Percentiles rank a stretch among this genome's conserved stretches.
Conservation (phyloP, 2,113 vertebrate species). For the Mellivora capensis region DNA sequence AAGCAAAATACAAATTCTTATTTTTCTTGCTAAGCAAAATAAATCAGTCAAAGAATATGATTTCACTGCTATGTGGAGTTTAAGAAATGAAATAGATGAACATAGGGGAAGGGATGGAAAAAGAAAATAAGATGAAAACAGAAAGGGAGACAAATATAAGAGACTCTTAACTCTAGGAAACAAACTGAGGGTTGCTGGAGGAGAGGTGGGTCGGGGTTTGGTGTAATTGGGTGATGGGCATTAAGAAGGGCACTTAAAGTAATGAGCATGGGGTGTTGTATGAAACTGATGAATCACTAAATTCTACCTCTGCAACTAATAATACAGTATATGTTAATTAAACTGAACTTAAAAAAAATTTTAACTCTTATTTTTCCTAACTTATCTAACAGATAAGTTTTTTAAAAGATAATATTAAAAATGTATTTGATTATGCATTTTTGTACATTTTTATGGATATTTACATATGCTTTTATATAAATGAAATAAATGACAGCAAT, state of each 20-base stretch:
- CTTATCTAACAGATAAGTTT: background rate
- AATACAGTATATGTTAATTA: background rate
- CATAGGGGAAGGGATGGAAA: background rate
- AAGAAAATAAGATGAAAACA: background rate
- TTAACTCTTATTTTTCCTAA: background rate
- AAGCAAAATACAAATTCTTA: background rate
- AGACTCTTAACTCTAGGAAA: background rate
- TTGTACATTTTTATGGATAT: background rate
- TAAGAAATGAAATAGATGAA: background rate
- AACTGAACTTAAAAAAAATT: background rate
- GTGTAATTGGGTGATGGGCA: background rate
- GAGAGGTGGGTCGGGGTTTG: background rate
- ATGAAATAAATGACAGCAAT: background rate
- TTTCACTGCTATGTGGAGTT: background rate
- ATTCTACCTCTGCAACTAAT: background rate
- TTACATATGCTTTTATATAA: background rate
- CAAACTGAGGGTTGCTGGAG: background rate
- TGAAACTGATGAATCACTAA: background rate
- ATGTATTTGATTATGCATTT: background rate
- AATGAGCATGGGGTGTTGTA: background rate
- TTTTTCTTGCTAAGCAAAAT: background rate
- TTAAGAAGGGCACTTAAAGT: background rate
- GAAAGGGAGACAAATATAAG: background rate
- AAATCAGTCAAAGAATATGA: background rate
- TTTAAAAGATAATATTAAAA: background rate